Conservation (phyloP, 2,888 invertebrate species). For the Papilio gigon region DNA sequence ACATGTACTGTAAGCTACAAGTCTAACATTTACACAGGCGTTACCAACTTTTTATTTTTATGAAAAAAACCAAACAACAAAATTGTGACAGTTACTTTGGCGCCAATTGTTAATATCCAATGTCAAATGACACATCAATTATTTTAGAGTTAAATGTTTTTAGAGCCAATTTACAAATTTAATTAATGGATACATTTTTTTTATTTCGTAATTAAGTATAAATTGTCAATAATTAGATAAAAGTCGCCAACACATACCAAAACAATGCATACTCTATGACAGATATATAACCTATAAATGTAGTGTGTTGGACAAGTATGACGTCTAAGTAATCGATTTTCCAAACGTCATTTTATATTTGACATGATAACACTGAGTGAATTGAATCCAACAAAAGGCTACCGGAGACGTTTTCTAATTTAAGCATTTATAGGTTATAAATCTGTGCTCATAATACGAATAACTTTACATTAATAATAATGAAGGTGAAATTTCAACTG, state of each 20-base stretch:
- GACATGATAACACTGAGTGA: too few relatives aligned
- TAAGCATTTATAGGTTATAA: too few relatives aligned
- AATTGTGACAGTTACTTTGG: constrained; percentile 16
- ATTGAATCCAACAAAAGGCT: too few relatives aligned
- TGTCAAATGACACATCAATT: neutral
- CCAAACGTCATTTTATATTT: too few relatives aligned
- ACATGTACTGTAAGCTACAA: constrained; percentile 27
- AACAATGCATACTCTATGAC: neutral
- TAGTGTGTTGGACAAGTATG: too few relatives aligned
- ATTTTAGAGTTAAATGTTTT: neutral
- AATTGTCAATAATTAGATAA: neutral
- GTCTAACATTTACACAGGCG: neutral
- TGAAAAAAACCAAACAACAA: too few relatives aligned
- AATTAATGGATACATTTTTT: neutral
- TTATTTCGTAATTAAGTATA: neutral
- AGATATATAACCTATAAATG: too few relatives aligned
- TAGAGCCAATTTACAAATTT: neutral
- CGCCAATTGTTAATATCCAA: neutral
- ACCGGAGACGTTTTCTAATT: too few relatives aligned
- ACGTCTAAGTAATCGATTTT: too few relatives aligned
- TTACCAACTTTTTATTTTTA: constrained; percentile 8
- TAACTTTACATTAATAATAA: neutral
- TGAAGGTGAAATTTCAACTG: constrained; percentile 16
- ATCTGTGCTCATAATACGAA: too few relatives aligned
- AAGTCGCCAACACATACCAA: neutral